Percentiles rank a stretch among this genome's conserved stretches.
Evolutionary conservation across 2,113 vertebrate genomes (phyloP).

Genomic region (Corythoichthys intestinalis): DNA sequence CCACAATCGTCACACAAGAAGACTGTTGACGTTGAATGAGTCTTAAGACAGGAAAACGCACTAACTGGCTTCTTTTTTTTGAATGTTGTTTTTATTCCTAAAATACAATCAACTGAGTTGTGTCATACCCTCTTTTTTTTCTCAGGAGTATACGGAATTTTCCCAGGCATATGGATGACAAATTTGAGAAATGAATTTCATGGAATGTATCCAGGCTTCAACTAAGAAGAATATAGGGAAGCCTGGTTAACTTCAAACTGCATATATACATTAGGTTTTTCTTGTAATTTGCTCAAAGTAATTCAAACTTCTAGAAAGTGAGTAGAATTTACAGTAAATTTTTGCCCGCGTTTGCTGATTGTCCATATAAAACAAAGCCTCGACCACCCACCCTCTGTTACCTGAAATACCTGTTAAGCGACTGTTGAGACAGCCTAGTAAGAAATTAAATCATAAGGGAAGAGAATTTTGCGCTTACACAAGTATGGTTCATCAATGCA

Average conservation of each 20-base stretch:
- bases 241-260: slow-evolving; percentile 25
- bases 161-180: not conserved
- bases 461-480: too few relatives aligned
- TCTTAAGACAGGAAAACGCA: slow-evolving; percentile 7
- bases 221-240: slow-evolving; percentile 16
- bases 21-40: slow-evolving; percentile 14
- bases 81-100: slow-evolving; percentile 11
- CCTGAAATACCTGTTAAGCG: too few relatives aligned
- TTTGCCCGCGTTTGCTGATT: too few relatives aligned
- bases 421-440: too few relatives aligned
- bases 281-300: not conserved
- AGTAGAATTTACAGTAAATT: not conserved
- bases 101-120: not conserved
- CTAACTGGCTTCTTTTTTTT: slow-evolving; percentile 43
- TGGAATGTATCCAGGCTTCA: not conserved
- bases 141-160: not conserved
- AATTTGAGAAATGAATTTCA: not conserved
- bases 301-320: not conserved
- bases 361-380: too few relatives aligned
- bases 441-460: too few relatives aligned
- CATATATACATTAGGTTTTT: not conserved
- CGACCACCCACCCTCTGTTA: too few relatives aligned
- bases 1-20: slow-evolving; percentile 9
- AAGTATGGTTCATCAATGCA: too few relatives aligned
- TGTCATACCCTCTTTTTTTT: not conserved